Percentiles rank a stretch among this genome's conserved stretches.
These are phyloP conservation scores for Catajapyx aquilonaris DNA, from an alignment of 1,140 invertebrate genomes.

Conservation along the genomic window DNA sequence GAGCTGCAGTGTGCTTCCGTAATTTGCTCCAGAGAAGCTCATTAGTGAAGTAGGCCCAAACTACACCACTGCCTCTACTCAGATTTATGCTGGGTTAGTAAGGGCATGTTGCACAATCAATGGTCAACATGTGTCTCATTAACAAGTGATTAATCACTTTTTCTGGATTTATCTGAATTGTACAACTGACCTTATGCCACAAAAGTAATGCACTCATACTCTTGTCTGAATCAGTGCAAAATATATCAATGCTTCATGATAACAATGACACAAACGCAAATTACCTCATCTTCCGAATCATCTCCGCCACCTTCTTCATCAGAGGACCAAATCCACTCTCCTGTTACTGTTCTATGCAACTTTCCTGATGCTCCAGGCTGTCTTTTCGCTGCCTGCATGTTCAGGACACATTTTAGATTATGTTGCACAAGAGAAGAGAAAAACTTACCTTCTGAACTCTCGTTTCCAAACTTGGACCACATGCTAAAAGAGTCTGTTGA, in stretches of 20 bases:
- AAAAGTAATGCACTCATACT: conserved; percentile 1
- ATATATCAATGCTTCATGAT: too few relatives aligned
- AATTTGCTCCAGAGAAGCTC: too few relatives aligned
- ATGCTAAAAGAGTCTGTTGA: conserved; percentile 68
- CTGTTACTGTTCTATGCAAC: conserved; percentile 81
- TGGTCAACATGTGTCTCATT: conserved; percentile 8
- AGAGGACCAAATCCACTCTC: conserved; percentile 96
- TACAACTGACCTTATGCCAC: not conserved
- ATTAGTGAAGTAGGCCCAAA: too few relatives aligned
- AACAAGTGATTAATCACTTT: conserved; percentile 1
- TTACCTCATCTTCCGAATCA: conserved; percentile 19
- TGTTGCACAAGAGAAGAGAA: conserved; percentile 6
- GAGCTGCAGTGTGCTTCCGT: too few relatives aligned
- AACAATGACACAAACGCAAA: too few relatives aligned
- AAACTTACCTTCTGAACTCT: conserved; percentile 59
- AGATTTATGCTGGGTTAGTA: too few relatives aligned
- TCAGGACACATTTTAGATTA: conserved; percentile 1
- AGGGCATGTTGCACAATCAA: too few relatives aligned
- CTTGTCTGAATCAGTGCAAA: too few relatives aligned
- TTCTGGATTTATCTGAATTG: not conserved
- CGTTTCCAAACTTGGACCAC: conserved; percentile 68
- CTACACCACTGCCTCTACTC: too few relatives aligned
- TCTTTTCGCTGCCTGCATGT: conserved; percentile 41
- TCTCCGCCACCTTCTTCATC: conserved; percentile 43
- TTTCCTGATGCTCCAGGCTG: conserved; percentile 80